Percentiles rank a stretch among this genome's conserved stretches.
phyloP scores from a whole-genome alignment of 2,888 invertebrate species.

The Chesias legatella region DNA sequence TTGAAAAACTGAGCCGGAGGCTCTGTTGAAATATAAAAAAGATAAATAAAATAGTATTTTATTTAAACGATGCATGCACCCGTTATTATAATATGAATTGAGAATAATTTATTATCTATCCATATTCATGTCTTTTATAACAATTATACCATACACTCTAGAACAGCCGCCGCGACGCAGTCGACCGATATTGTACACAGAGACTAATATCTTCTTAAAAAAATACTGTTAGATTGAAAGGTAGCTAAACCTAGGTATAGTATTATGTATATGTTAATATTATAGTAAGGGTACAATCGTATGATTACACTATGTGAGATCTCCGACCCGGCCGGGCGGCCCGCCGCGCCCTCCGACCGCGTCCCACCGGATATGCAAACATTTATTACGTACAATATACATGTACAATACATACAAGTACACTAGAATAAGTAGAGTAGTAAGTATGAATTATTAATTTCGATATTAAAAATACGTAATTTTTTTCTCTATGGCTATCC shows the following conservation, averaged over 20 bases:
- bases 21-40: conserved; percentile 78
- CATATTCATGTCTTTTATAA: conserved; percentile 77
- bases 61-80: conserved; percentile 78
- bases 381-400: conserved; percentile 61
- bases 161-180: conserved; percentile 62
- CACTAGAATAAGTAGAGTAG: conserved; percentile 56
- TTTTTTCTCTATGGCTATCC: conserved; percentile 79
- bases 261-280: conserved; percentile 71
- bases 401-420: conserved; percentile 66
- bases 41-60: conserved; percentile 76
- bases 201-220: conserved; percentile 81
- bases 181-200: conserved; percentile 73
- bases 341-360: conserved; percentile 64
- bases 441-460: conserved; percentile 75
- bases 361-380: conserved; percentile 77
- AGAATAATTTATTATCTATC: conserved; percentile 76
- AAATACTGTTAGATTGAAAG: conserved; percentile 81
- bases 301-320: conserved; percentile 79
- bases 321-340: conserved; percentile 73
- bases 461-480: conserved; percentile 80
- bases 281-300: conserved; percentile 74
- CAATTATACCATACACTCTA: conserved; percentile 75
- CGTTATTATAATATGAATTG: conserved; percentile 76
- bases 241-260: conserved; percentile 76
- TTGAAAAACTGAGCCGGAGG: conserved; percentile 72